A percentile compares a stretch with the other conserved stretches of the same genome.
Evolutionary conservation across 2,113 vertebrate species (phyloP).

Genomic region (Lophura nycthemera): DNA sequence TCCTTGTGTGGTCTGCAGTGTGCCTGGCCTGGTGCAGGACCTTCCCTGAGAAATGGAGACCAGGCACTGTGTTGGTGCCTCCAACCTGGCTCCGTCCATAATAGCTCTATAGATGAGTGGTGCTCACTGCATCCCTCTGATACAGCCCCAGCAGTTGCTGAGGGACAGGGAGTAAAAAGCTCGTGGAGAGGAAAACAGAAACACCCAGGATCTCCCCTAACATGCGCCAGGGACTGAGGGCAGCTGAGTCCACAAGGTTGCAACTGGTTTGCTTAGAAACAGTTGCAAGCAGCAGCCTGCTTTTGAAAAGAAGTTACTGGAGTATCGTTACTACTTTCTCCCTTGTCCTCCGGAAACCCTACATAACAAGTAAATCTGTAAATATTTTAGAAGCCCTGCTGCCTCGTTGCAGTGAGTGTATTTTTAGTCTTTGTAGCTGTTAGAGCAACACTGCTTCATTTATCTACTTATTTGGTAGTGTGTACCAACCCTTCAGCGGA

Average conservation of each 20-base stretch:
- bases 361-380: slow-evolving; percentile 1
- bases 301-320: slow-evolving; percentile 4
- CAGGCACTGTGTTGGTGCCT: neutral
- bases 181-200: neutral
- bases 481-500: slow-evolving; percentile 41
- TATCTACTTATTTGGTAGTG: slow-evolving; percentile 64
- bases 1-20: neutral
- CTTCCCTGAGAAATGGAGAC: neutral
- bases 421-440: slow-evolving; percentile 62
- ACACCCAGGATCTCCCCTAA: neutral
- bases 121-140: no score
- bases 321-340: neutral
- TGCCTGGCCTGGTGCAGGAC: neutral
- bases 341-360: neutral
- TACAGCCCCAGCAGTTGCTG: no score
- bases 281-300: neutral
- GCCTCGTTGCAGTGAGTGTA: neutral
- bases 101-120: no score
- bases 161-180: neutral
- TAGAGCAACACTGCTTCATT: neutral
- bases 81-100: neutral
- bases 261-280: neutral
- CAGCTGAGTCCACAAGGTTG: neutral
- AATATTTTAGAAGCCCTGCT: slow-evolving; percentile 30
- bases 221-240: neutral